Evolutionary conservation across 2,797 vertebrate species (phyloP).

Genomic region (Cichlasoma orientale): DNA sequence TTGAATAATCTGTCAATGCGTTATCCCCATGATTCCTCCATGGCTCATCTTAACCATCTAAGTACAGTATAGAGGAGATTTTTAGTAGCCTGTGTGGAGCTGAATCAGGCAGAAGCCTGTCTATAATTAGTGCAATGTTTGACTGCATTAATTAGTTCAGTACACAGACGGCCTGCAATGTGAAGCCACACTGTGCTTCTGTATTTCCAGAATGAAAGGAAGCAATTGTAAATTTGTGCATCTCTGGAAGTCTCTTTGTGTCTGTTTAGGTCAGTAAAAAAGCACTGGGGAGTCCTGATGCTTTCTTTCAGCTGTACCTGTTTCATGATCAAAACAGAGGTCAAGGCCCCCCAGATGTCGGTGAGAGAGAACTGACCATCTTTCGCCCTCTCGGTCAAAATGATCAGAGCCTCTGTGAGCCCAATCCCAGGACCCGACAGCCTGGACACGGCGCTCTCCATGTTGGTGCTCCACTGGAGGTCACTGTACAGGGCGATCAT

Average conservation of each 20-base stretch:
- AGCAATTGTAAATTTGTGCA: not conserved
- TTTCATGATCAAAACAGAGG: constrained; percentile 59
- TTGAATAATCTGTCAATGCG: too few relatives aligned
- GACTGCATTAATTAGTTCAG: not conserved
- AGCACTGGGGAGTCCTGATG: not conserved
- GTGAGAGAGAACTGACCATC: constrained; percentile 45
- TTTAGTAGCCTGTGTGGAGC: not conserved
- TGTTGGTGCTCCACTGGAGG: constrained; percentile 42
- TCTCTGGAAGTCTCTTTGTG: not conserved
- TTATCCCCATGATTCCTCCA: too few relatives aligned
- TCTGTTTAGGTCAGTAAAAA: too few relatives aligned
- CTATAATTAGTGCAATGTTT: not conserved
- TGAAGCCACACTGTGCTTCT: not conserved
- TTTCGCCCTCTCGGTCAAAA: constrained; percentile 23
- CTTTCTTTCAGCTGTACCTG: constrained; percentile 35
- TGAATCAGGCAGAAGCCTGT: not conserved
- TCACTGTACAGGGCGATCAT: constrained; percentile 56
- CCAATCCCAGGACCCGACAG: not conserved
- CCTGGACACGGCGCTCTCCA: constrained; percentile 21
- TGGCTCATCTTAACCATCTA: too few relatives aligned
- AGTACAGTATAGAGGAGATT: too few relatives aligned
- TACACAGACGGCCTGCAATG: not conserved
- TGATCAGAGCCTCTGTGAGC: constrained; percentile 20
- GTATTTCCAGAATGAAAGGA: not conserved
- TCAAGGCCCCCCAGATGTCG: constrained; percentile 64